These are phyloP conservation scores for Merodon equestris DNA, from an alignment of 2,888 invertebrate genomes.

Conservation along the genomic window DNA sequence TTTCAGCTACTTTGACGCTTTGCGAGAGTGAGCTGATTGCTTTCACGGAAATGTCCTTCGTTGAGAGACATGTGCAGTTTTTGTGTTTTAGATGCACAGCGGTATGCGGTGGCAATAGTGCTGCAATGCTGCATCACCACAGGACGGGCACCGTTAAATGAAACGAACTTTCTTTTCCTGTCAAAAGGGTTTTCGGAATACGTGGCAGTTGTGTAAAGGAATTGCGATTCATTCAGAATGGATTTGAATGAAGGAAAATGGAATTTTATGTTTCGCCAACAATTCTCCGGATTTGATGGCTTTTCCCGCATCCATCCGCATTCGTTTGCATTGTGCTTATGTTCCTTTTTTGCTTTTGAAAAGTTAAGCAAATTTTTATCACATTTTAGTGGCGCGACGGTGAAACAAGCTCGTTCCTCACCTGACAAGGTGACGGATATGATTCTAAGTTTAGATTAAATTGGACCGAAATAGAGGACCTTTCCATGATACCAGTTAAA, in stretches of 20 bases:
- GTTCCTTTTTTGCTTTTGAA: too few relatives aligned
- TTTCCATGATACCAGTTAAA: too few relatives aligned
- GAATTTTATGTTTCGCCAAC: too few relatives aligned
- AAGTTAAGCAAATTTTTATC: too few relatives aligned
- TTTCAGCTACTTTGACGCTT: conserved; percentile 53
- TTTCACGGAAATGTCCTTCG: conserved; percentile 57
- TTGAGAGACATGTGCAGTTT: conserved; percentile 27
- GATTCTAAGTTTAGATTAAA: too few relatives aligned
- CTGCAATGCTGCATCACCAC: conserved; percentile 5
- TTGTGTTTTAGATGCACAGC: conserved; percentile 5
- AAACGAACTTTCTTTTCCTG: conserved; percentile 29
- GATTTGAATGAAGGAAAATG: conserved; percentile 6
- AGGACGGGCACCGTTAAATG: conserved; percentile 16
- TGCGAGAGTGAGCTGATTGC: conserved; percentile 36
- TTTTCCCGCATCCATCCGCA: too few relatives aligned
- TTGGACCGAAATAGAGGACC: too few relatives aligned
- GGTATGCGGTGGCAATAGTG: conserved; percentile 5
- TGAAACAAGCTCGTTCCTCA: too few relatives aligned
- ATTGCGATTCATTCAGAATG: conserved; percentile 41
- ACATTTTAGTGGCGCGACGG: too few relatives aligned
- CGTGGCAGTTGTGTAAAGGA: conserved; percentile 29
- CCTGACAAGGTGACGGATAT: too few relatives aligned
- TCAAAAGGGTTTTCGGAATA: conserved; percentile 7
- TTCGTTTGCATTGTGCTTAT: too few relatives aligned
- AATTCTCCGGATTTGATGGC: too few relatives aligned